These are phyloP conservation scores for Petrolisthes cinctipes DNA, from an alignment of 2,888 invertebrate genomes.

Conservation along the genomic window DNA sequence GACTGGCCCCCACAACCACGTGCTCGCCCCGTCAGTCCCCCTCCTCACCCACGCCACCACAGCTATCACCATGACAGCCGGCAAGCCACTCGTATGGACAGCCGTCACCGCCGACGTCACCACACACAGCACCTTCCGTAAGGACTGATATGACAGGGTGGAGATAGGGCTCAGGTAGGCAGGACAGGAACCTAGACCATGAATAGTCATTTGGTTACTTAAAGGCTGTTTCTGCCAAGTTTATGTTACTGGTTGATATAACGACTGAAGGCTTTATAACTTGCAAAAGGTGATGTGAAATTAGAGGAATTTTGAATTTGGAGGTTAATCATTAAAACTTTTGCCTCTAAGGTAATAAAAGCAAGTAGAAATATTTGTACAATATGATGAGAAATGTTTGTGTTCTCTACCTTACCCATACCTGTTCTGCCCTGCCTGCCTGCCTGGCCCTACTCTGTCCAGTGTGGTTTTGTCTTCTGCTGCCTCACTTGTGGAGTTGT, in stretches of 20 bases:
- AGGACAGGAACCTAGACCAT: neutral
- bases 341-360: too few relatives aligned
- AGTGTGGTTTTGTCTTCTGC: conserved; percentile 8
- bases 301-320: too few relatives aligned
- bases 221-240: too few relatives aligned
- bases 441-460: neutral
- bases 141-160: conserved; percentile 21
- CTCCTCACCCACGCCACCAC: conserved; percentile 21
- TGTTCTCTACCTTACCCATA: neutral
- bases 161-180: neutral
- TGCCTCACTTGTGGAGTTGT: neutral
- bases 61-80: conserved; percentile 52
- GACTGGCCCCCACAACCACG: conserved; percentile 39
- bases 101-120: conserved; percentile 53
- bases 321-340: too few relatives aligned
- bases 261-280: too few relatives aligned
- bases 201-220: too few relatives aligned
- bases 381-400: too few relatives aligned
- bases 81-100: conserved; percentile 16
- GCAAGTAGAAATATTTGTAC: too few relatives aligned
- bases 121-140: conserved; percentile 57
- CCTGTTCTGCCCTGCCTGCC: neutral
- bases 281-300: too few relatives aligned
- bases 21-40: neutral
- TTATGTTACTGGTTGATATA: too few relatives aligned